Percentiles rank a stretch among this genome's conserved stretches.
phyloP scores from a whole-genome alignment of 2,888 invertebrate species.

The Opisthograptis luteolata region DNA sequence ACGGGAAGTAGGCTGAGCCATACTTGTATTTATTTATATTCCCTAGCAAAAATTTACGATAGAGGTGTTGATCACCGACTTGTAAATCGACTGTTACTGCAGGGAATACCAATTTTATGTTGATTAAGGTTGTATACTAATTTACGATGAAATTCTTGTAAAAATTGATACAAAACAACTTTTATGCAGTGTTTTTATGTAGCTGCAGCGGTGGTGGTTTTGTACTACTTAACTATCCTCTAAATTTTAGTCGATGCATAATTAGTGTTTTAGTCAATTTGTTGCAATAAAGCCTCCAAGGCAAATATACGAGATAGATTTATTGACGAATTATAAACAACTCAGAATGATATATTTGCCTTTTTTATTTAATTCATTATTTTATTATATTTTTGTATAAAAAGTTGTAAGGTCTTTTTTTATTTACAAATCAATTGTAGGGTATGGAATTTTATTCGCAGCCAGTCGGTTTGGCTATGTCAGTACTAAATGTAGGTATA shows the following conservation, averaged over 20 bases:
- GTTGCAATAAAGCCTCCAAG: conserved; percentile 81
- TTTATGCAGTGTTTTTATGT: no score
- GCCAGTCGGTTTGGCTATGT: conserved; percentile 44
- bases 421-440: conserved; percentile 59
- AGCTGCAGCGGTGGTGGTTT: conserved; percentile 24
- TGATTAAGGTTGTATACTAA: background rate
- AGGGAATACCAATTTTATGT: conserved; percentile 6
- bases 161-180: background rate
- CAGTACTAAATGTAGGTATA: conserved; percentile 40
- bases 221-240: conserved; percentile 40
- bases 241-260: conserved; percentile 60
- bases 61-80: conserved; percentile 18
- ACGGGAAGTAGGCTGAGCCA: conserved; percentile 29
- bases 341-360: conserved; percentile 56
- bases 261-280: conserved; percentile 67
- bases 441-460: conserved; percentile 49
- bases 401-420: conserved; percentile 50
- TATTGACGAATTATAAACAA: conserved; percentile 37
- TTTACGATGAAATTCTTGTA: background rate
- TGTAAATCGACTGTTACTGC: background rate
- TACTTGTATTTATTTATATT: conserved; percentile 16
- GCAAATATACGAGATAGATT: conserved; percentile 45
- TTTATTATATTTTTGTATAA: conserved; percentile 68
- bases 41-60: conserved; percentile 4
- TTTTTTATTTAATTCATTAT: conserved; percentile 65